These are phyloP conservation scores for Ramphastos sulfuratus DNA, from an alignment of 2,113 vertebrate species.

Conservation along the genomic window DNA sequence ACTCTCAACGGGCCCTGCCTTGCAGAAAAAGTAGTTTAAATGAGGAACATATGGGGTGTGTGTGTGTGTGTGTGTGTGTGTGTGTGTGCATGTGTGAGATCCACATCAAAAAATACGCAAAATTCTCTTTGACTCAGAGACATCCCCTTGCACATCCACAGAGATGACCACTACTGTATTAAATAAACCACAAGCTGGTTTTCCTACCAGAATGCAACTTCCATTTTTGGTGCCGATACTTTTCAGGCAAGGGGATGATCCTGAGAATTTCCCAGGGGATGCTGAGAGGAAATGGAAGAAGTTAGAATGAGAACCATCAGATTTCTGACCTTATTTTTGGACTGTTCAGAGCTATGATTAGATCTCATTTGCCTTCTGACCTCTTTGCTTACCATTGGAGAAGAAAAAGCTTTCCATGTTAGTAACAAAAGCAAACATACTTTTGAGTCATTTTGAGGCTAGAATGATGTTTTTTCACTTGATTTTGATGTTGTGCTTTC, in stretches of 20 bases:
- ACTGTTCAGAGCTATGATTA: neutral
- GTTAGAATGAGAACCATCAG: neutral
- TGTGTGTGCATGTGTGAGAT: neutral
- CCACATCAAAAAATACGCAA: neutral
- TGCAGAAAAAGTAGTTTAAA: neutral
- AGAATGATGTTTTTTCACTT: neutral
- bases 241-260: slow-evolving; percentile 1
- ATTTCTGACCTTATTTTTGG: neutral
- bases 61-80: too few species aligned
- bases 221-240: neutral
- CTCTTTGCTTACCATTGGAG: neutral
- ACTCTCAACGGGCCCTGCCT: neutral
- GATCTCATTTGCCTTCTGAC: slow-evolving; percentile 1
- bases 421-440: neutral
- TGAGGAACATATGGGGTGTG: neutral
- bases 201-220: neutral
- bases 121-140: neutral
- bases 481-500: neutral
- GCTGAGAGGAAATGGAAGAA: neutral
- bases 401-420: neutral
- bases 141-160: neutral
- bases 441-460: neutral
- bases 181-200: neutral
- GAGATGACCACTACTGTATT: neutral
- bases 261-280: slow-evolving; percentile 28